Base-by-base conservation (phyloP, 2,797 vertebrate species). In the Malacoraja senta region DNA sequence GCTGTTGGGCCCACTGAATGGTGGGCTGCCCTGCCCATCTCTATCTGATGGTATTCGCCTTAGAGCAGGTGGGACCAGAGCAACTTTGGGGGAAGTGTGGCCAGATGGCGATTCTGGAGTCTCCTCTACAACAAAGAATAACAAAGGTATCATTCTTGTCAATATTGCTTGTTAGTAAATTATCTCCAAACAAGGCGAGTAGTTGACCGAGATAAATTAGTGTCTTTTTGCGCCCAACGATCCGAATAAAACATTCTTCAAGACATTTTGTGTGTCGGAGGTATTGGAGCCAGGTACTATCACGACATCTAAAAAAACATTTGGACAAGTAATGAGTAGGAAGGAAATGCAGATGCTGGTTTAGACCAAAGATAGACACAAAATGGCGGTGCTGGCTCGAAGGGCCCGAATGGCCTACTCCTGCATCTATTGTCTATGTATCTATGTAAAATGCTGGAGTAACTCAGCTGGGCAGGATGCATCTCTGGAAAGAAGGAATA, bases 1-100 rank as follows among this genome's bases (percentile, higher is more conserved):
- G 94, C 96, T 96, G 93, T 95, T 94, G 91, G 97, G 94, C n/a
- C 94, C 94, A 94, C 94, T 96, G n/a, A 96, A 95, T 94, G 96
- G 95, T 15, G 96, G 96, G 94, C 96, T 96, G 93, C 94, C 95
- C 94, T 97, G 97, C 35, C 96, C 96, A 1, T 99, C 98, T 95
- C 98, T 99, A 65, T 99, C 98, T 4, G 96, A 97, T 93, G 97
- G 95, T 79, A 94, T 95, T 94, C 96, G 98, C 95, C 97, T 98
- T 93, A 98, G 94, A 76, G 96, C 94, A 1, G 96, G 95, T 8
- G 97, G 97, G 94, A 98, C 96, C 86, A 96, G 95, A 19, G 96
- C 95, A 44, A 96, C 95, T 96, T 97, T 97, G 84, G 96, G 96
- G 53, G 98, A 97, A 24, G 95, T 94, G 0, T 95, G 95, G 38